Evolutionary conservation across 2,888 invertebrate genomes (phyloP).

Genomic region (Rotaria macrura): DNA sequence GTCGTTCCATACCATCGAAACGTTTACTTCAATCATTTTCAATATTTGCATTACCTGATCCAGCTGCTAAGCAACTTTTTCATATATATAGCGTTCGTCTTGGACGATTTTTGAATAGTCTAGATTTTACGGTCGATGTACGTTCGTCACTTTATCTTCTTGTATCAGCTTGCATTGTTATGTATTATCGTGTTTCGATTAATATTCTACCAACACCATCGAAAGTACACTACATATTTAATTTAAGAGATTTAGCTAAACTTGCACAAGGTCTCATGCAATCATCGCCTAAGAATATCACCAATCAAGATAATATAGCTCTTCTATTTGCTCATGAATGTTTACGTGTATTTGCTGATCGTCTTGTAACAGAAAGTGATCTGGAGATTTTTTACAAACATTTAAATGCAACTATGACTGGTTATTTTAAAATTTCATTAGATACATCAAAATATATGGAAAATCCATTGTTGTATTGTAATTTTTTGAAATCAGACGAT

Average conservation of each 20-base stretch:
- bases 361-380: conserved; percentile 43
- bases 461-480: conserved; percentile 45
- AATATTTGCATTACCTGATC: conserved; percentile 47
- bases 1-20: conserved; percentile 18
- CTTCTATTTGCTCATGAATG: conserved; percentile 48
- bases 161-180: conserved; percentile 46
- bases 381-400: conserved; percentile 42
- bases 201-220: conserved; percentile 48
- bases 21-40: conserved; percentile 37
- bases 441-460: not conserved
- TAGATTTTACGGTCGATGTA: conserved; percentile 46
- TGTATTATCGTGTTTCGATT: conserved; percentile 46
- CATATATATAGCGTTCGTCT: conserved; percentile 50
- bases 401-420: conserved; percentile 45
- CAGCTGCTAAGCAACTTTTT: conserved; percentile 47
- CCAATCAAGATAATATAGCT: conserved; percentile 44
- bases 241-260: conserved; percentile 48
- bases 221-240: conserved; percentile 50
- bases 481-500: conserved; percentile 43
- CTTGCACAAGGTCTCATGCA: conserved; percentile 47
- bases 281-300: conserved; percentile 43
- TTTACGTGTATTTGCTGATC: conserved; percentile 47
- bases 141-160: conserved; percentile 43
- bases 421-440: conserved; percentile 47
- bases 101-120: conserved; percentile 47